Conservation (phyloP, 2,888 invertebrate genomes). For the Uropetala carovei region DNA sequence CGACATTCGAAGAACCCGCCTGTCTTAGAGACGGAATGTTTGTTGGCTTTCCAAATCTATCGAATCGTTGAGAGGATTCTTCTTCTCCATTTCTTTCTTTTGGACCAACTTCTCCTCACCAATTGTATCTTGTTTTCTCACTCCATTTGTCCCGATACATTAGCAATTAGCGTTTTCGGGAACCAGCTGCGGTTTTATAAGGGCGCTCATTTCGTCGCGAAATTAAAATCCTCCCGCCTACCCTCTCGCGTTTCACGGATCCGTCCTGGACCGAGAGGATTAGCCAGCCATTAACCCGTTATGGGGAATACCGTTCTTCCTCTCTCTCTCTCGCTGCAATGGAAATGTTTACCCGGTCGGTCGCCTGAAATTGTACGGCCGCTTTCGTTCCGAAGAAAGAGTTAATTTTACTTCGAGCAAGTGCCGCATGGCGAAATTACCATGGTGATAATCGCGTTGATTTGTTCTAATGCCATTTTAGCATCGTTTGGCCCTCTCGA, state of each 20-base stretch:
- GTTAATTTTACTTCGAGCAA: not conserved
- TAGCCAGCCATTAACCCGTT: not conserved
- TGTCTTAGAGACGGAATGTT: not conserved
- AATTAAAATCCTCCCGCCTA: no score
- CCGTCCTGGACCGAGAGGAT: not conserved
- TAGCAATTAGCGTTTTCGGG: not conserved
- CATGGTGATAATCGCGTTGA: not conserved
- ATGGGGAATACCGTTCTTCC: not conserved
- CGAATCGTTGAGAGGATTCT: not conserved
- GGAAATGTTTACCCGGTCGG: not conserved
- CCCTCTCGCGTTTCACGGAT: no score
- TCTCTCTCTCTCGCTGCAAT: not conserved
- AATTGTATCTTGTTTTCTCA: not conserved
- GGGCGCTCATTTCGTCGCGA: no score
- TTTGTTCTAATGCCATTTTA: no score
- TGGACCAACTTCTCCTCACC: not conserved
- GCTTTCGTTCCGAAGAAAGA: not conserved
- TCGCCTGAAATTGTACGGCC: not conserved
- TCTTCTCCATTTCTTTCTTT: not conserved
- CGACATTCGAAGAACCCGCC: not conserved
- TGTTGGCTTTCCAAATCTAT: not conserved
- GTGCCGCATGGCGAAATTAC: not conserved
- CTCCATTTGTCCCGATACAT: not conserved
- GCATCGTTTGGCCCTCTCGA: no score
- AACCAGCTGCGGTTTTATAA: not conserved